Conservation (phyloP, 2,797 vertebrate genomes). For the Fundulus diaphanus region DNA sequence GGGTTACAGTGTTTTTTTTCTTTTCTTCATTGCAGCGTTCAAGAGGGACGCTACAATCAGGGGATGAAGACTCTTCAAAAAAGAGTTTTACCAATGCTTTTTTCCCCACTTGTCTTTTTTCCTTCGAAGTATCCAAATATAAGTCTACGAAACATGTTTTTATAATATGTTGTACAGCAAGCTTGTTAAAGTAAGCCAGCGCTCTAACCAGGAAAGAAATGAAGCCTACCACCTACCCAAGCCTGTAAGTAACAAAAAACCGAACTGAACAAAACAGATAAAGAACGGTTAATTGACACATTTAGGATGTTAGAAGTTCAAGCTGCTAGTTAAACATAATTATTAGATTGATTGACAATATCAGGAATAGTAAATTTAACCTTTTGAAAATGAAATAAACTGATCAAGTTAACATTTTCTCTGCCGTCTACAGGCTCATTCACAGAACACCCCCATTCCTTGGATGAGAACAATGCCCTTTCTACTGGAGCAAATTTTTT, state of each 20-base stretch:
- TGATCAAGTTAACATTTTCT: not conserved
- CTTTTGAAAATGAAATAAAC: not conserved
- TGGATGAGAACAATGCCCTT: too few species aligned
- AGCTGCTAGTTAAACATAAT: not conserved
- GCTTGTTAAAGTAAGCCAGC: not conserved
- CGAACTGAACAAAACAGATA: not conserved
- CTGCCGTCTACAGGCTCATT: not conserved
- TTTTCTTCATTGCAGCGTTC: too few species aligned
- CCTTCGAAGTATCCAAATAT: not conserved
- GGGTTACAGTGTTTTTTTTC: too few species aligned
- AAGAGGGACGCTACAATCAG: too few species aligned
- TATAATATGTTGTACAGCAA: too few species aligned
- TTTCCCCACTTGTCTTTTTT: not conserved
- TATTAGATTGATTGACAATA: not conserved
- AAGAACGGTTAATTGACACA: too few species aligned
- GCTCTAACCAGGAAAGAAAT: not conserved
- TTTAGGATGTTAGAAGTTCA: not conserved
- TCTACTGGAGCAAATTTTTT: too few species aligned
- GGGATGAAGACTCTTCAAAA: too few species aligned
- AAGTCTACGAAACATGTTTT: not conserved
- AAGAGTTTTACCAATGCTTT: too few species aligned
- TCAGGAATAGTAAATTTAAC: not conserved
- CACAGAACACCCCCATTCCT: too few species aligned
- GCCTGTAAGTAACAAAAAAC: not conserved
- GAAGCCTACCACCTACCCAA: not conserved